Conservation (phyloP, 2,888 invertebrate genomes). For the Drosophila borborema region DNA sequence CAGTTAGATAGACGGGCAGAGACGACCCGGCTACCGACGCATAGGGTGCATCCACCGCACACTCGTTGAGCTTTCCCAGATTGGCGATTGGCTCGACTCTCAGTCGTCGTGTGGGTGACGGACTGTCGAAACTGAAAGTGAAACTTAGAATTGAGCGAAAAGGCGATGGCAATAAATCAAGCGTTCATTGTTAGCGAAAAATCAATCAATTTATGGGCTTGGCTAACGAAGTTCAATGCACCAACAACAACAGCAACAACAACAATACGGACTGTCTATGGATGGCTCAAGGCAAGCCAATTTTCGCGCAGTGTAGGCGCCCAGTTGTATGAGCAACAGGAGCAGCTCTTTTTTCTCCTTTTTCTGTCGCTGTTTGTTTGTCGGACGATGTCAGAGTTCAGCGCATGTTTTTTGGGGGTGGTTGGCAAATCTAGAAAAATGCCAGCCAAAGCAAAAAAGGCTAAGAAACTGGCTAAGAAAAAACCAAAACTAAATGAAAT, state of each 20-base stretch:
- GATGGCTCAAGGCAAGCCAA: constrained; percentile 47
- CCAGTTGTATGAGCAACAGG: constrained; percentile 24
- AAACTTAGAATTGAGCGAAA: constrained; percentile 69
- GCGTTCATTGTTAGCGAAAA: constrained; percentile 48
- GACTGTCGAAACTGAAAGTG: constrained; percentile 70
- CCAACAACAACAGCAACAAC: constrained; percentile 2
- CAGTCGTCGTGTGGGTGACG: constrained; percentile 49
- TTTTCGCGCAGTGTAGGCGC: constrained; percentile 52
- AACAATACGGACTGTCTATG: neutral
- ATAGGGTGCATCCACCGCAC: constrained; percentile 62
- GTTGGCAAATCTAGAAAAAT: constrained; percentile 78
- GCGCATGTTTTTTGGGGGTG: constrained; percentile 76
- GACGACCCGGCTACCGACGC: constrained; percentile 53
- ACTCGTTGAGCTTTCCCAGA: constrained; percentile 58
- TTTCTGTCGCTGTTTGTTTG: constrained; percentile 10
- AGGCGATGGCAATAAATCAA: constrained; percentile 55
- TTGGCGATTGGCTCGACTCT: constrained; percentile 5
- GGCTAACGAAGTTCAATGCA: constrained; percentile 62
- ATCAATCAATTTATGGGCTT: constrained; percentile 76
- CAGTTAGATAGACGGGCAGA: constrained; percentile 11
- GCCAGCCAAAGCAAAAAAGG: constrained; percentile 51
- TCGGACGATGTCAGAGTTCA: constrained; percentile 74
- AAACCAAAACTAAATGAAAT: constrained; percentile 22
- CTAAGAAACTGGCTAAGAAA: constrained; percentile 16
- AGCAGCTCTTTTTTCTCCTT: constrained; percentile 20